Conservation (phyloP, 2,797 vertebrate species). For the Dendrocincla tyrannina region DNA sequence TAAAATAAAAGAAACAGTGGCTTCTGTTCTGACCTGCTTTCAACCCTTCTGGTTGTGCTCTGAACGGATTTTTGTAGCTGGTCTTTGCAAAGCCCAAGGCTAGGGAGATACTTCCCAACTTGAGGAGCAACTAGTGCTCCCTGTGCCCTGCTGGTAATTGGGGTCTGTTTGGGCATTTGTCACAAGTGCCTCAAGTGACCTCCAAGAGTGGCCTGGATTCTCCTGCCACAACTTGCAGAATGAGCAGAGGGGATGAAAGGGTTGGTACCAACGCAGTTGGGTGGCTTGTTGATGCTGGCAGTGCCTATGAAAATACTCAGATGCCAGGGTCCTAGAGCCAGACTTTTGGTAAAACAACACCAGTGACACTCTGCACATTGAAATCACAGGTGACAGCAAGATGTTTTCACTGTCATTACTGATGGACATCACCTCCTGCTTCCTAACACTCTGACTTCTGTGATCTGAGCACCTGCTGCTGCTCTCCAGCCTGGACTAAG, state of each 20-base stretch:
- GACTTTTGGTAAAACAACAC: neutral
- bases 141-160: neutral
- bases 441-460: neutral
- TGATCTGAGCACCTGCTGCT: neutral
- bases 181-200: neutral
- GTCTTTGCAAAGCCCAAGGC: neutral
- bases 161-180: neutral
- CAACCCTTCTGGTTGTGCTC: neutral
- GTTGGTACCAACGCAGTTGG: neutral
- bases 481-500: neutral
- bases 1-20: neutral
- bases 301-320: neutral
- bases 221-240: neutral
- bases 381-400: neutral
- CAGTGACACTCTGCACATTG: fast-evolving
- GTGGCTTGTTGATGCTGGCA: neutral
- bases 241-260: neutral
- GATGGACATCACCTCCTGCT: neutral
- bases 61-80: neutral
- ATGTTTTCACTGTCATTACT: neutral
- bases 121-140: neutral
- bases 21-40: neutral
- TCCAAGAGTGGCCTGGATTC: fast-evolving
- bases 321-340: neutral
- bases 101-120: neutral